Base-by-base conservation (phyloP, 2,888 invertebrate species). In the Petrophora chlorosata region DNA sequence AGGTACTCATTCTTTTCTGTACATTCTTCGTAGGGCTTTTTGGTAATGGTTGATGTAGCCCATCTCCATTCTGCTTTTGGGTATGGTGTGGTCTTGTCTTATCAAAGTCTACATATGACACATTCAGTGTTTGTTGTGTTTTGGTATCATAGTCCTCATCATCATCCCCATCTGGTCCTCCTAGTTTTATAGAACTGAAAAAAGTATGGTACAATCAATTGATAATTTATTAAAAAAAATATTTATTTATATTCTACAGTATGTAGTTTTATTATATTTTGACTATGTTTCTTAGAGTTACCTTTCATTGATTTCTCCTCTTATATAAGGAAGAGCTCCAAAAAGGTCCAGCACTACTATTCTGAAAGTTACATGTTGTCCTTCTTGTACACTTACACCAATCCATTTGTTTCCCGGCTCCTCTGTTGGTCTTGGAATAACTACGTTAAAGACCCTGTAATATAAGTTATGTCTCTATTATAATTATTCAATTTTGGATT, bases 371-470 rank as follows among this genome's bases (percentile, higher is more conserved):
- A 94, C 90, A 71, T 92, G 91, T 68, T 93, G 92, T 0, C 93
- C 93, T 63, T 93, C 86, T 38, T 87, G 68, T 14, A 93, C 80
- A 46, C 79, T 76, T 26, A 87, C 65, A 1, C 94, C 94, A 45
- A 91, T 69, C 94, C 94, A 94, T 56, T 82, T 80, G 56, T 88
- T 77, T 2, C 89, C 85, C 0, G 84, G 83, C 39, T 85, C 76
- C 39, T 88, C 86, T 19, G 87, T 85, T 4, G 92, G 92, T 63
- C 92, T 90, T 26, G 93, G 93, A 32, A 95, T 91, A 3, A 94
- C 94, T 7, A 94, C 93, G 80, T 95, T 94, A 67, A 95, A 95
- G 14, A 92, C 90, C 65, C 93, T 90, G 61, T 55, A 85, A 33
- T 33, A 5, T n/a, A n/a, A n/a, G n/a, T n/a, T n/a, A n/a, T n/a